Percentiles rank a stretch among this genome's conserved stretches.
Conservation (phyloP, 2,888 invertebrate species). For the Panorpa germanica region DNA sequence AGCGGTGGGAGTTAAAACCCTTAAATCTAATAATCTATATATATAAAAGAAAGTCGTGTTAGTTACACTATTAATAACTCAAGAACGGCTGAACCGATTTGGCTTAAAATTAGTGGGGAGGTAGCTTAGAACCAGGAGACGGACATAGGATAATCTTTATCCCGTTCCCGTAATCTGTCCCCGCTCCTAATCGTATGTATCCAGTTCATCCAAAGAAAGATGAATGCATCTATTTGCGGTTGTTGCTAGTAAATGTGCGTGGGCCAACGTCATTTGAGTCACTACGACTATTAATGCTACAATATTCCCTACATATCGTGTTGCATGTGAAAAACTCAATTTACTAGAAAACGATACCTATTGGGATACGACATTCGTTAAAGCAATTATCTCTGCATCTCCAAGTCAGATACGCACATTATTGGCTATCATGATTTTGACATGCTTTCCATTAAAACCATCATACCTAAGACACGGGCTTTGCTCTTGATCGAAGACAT, state of each 20-base stretch:
- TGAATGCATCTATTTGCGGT: constrained; percentile 17
- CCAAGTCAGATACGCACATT: constrained; percentile 14
- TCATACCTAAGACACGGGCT: constrained; percentile 9
- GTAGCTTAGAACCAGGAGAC: too few species aligned
- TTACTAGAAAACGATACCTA: constrained; percentile 17
- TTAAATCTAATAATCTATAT: too few species aligned
- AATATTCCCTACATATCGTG: constrained; percentile 18
- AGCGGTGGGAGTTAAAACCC: too few species aligned
- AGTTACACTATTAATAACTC: too few species aligned
- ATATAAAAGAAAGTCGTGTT: too few species aligned
- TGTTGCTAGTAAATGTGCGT: constrained; percentile 17
- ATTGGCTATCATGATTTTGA: constrained; percentile 15
- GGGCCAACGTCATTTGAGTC: constrained; percentile 18
- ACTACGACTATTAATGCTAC: constrained; percentile 19
- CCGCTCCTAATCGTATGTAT: constrained; percentile 16
- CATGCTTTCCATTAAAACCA: constrained; percentile 6
- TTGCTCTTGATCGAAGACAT: constrained; percentile 16
- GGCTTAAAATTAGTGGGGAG: too few species aligned
- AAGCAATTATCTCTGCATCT: constrained; percentile 12
- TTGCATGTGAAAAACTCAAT: constrained; percentile 17
- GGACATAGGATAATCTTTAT: too few species aligned
- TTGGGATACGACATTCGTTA: constrained; percentile 14
- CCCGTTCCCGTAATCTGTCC: too few species aligned
- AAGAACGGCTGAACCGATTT: too few species aligned
- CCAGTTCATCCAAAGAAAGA: constrained; percentile 16